Conservation (phyloP, 2,888 invertebrate genomes). For the Nomada ferruginata region DNA sequence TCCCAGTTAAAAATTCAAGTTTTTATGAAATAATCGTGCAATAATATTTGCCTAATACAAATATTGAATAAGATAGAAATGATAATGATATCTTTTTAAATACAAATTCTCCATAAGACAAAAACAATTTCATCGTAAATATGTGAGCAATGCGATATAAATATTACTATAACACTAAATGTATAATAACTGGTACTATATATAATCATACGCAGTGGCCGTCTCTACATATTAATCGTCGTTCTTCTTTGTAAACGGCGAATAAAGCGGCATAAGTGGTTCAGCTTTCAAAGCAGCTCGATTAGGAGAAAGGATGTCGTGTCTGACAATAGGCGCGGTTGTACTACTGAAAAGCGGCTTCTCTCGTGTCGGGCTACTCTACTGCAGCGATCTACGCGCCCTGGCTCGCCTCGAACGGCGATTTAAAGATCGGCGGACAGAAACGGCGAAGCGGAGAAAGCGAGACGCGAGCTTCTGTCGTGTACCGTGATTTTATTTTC, state of each 20-base stretch:
- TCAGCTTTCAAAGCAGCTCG: conserved; percentile 49
- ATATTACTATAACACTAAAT: too few species aligned
- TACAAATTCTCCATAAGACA: too few species aligned
- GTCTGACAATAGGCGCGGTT: conserved; percentile 73
- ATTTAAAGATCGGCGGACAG: conserved; percentile 34
- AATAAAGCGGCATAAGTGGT: conserved; percentile 30
- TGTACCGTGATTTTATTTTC: conserved; percentile 22
- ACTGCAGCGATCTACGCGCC: conserved; percentile 13
- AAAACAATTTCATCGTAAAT: too few species aligned
- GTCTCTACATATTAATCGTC: conserved; percentile 7
- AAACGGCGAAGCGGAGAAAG: conserved; percentile 10
- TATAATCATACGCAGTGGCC: neutral
- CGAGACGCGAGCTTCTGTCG: neutral
- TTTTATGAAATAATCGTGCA: too few species aligned
- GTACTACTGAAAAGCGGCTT: conserved; percentile 69
- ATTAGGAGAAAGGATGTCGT: conserved; percentile 50
- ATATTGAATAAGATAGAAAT: too few species aligned
- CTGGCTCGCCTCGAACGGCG: conserved; percentile 14
- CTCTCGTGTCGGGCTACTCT: conserved; percentile 32
- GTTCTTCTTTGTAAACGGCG: conserved; percentile 33
- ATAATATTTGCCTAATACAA: too few species aligned
- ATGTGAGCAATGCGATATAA: too few species aligned
- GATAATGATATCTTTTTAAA: too few species aligned
- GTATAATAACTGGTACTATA: too few species aligned
- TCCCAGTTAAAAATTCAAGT: too few species aligned